Percentiles rank a stretch among this genome's conserved stretches.
These are phyloP conservation scores for Drosophila ficusphila DNA, from an alignment of 1,140 invertebrate species.

Conservation along the genomic window DNA sequence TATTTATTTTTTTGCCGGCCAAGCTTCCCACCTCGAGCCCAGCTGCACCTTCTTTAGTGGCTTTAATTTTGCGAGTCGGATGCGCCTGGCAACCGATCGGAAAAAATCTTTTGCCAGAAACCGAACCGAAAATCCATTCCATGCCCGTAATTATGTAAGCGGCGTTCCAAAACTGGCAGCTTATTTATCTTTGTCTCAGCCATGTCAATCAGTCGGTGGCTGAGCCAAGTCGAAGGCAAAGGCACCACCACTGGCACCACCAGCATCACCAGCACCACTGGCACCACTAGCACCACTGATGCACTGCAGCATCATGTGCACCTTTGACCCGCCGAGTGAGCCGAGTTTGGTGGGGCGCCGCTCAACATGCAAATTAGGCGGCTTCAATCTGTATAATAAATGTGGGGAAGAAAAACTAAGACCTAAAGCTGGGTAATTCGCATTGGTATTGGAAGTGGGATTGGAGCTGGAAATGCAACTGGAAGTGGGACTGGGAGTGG, in stretches of 20 bases:
- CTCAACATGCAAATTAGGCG: constrained; percentile 59
- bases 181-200: constrained; percentile 77
- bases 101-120: constrained; percentile 39
- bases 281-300: constrained; percentile 37
- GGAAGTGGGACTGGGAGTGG: constrained; percentile 40
- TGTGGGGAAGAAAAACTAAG: constrained; percentile 29
- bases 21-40: constrained; percentile 54
- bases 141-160: constrained; percentile 73
- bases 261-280: neutral
- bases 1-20: constrained; percentile 40
- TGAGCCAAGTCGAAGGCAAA: constrained; percentile 16
- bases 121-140: constrained; percentile 46
- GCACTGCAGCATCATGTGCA: constrained; percentile 73
- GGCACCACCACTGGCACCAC: constrained; percentile 1
- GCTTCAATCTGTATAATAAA: constrained; percentile 54
- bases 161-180: constrained; percentile 76
- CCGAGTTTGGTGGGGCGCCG: constrained; percentile 38
- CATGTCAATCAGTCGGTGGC: constrained; percentile 71
- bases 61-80: constrained; percentile 53
- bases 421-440: constrained; percentile 35
- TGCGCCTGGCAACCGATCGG: constrained; percentile 61
- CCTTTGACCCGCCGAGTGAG: constrained; percentile 60
- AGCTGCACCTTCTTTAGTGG: constrained; percentile 67
- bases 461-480: constrained; percentile 29
- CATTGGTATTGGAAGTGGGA: constrained; percentile 45